Evolutionary conservation across 2,113 vertebrate genomes (phyloP), one percentile per base, ranked within the genome.

Genomic region (Pelobates fuscus): DNA sequence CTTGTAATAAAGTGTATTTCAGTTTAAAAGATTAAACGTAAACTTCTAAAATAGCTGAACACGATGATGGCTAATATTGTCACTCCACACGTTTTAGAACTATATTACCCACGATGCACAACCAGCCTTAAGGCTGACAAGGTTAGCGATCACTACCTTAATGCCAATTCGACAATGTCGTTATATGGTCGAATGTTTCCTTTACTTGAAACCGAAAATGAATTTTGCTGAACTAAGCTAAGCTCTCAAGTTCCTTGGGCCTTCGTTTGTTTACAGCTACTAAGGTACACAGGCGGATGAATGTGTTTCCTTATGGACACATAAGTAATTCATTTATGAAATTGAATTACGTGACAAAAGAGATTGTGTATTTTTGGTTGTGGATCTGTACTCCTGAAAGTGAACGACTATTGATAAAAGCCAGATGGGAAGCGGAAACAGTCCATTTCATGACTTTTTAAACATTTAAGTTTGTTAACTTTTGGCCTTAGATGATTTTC

Each of bases 341-440:
- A 92, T 90, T 91, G 86, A 92, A 91, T 92, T 92, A 91, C 88
- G 84, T 86, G 84, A 85, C 83, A 82, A 85, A 78, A 84, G 83
- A 88, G 82, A 86, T 86, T 76, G 84, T 85, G 82, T 86, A 83
- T 84, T 91, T 92, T 88, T 87, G 86, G 86, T 90, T 90, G 86
- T 88, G 84, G 85, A 86, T 79, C 85, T 80, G 81, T 80, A 64
- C 86, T 89, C 84, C 86, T 84, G 87, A 88, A 82, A 86, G 77
- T 24, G 70, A 86, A 87, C 84, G 80, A 71, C 32, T 73, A 70
- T 82, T 91, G 88, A 92, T 91, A 83, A 85, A 88, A 89, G 81
- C 88, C 90, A 91, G 86, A 91, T 91, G 88, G 85, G 78, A 89
- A 86, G 83, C 67, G 82, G 88, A 92, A 91, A 91, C 84, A 70